A percentile compares a stretch with the other conserved stretches of the same genome.
phyloP scores from a whole-genome alignment of 2,888 invertebrate genomes.

The Thelaira solivaga region DNA sequence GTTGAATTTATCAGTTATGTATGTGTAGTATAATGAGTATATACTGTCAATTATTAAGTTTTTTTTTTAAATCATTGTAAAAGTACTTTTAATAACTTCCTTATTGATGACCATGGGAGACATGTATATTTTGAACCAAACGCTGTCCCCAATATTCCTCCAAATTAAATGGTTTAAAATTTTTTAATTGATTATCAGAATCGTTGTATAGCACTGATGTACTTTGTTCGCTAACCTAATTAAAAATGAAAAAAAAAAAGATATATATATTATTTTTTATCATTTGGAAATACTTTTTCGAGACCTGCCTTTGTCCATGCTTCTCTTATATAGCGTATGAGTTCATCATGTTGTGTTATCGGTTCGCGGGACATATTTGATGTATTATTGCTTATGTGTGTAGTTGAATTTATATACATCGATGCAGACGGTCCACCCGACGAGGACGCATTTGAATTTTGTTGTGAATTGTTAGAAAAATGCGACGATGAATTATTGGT shows the following conservation, averaged over 20 bases:
- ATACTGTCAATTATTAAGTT: conserved; percentile 31
- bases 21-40: not conserved
- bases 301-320: conserved; percentile 83
- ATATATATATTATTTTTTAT: not conserved
- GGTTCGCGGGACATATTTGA: conserved; percentile 69
- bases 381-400: conserved; percentile 62
- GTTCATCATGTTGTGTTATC: conserved; percentile 82
- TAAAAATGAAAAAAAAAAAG: not conserved
- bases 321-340: conserved; percentile 88
- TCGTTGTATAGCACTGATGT: conserved; percentile 74
- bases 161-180: conserved; percentile 87
- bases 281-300: not conserved
- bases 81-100: conserved; percentile 9
- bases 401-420: conserved; percentile 66
- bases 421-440: conserved; percentile 63
- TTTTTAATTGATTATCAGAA: conserved; percentile 80
- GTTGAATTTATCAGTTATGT: conserved; percentile 42
- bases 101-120: conserved; percentile 72
- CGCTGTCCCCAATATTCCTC: conserved; percentile 87
- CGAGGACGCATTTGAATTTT: conserved; percentile 60
- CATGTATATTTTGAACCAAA: conserved; percentile 81
- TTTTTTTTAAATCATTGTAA: conserved; percentile 34
- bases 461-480: conserved; percentile 58
- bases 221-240: conserved; percentile 80
- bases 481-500: conserved; percentile 64